Evolutionary conservation across 2,888 invertebrate genomes (phyloP).

Genomic region (Tyria jacobaeae): DNA sequence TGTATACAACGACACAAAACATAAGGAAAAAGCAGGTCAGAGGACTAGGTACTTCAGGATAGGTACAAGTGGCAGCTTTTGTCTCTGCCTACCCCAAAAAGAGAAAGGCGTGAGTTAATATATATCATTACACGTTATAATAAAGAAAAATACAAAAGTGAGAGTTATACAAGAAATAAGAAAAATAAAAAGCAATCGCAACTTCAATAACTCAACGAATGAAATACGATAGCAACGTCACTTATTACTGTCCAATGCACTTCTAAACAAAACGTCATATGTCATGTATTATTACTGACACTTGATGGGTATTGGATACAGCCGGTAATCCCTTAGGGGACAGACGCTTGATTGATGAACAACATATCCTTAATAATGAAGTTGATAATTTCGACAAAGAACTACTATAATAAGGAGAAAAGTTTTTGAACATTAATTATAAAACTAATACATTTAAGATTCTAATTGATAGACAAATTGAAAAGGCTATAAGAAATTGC

Average conservation of each 20-base stretch:
- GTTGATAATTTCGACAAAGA: conserved; percentile 4
- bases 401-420: background rate
- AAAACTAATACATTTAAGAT: background rate
- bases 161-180: background rate
- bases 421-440: background rate
- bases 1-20: no score
- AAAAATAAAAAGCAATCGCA: conserved; percentile 26
- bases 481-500: background rate
- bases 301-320: conserved; percentile 23
- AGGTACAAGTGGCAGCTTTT: no score
- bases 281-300: conserved; percentile 39
- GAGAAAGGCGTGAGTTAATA: no score
- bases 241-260: conserved; percentile 37
- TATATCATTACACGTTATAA: no score
- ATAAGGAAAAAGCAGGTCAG: no score
- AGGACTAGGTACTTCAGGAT: no score
- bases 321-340: conserved; percentile 1
- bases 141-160: background rate
- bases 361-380: conserved; percentile 6
- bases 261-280: conserved; percentile 32
- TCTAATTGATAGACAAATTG: background rate
- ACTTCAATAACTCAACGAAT: conserved; percentile 23
- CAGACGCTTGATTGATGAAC: conserved; percentile 15
- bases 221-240: conserved; percentile 44
- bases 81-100: no score